These are phyloP conservation scores for Apamea epomidion DNA, from an alignment of 2,888 invertebrate genomes.

Conservation along the genomic window DNA sequence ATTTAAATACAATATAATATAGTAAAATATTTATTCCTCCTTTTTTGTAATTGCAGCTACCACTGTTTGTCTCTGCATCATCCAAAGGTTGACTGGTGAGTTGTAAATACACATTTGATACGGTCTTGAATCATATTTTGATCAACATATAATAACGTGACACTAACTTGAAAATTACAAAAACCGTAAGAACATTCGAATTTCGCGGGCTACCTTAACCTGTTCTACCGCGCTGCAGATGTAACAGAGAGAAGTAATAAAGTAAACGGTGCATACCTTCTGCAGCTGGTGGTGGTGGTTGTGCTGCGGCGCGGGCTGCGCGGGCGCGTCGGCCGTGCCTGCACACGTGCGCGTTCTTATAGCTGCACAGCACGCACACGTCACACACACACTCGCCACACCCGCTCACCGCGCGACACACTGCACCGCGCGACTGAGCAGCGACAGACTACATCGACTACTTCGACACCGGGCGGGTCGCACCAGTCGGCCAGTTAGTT, in stretches of 20 bases:
- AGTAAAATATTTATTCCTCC: no score
- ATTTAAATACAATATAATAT: no score
- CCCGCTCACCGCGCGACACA: not conserved
- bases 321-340: slow-evolving; percentile 75
- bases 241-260: not conserved
- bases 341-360: slow-evolving; percentile 51
- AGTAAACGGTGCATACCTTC: slow-evolving; percentile 72
- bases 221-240: no score
- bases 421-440: slow-evolving; percentile 9
- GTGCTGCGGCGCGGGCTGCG: slow-evolving; percentile 42
- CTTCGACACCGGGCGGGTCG: not conserved
- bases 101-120: not conserved
- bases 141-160: not conserved
- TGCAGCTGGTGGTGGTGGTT: slow-evolving; percentile 80
- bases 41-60: not conserved
- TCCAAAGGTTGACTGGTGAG: not conserved
- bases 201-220: not conserved
- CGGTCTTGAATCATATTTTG: not conserved
- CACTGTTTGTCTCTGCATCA: not conserved
- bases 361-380: slow-evolving; percentile 58
- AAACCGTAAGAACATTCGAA: not conserved
- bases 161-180: not conserved
- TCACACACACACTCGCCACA: slow-evolving; percentile 21
- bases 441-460: not conserved
- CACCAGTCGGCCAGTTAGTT: not conserved